These are phyloP conservation scores for Mirza zaza DNA, from an alignment of 2,113 vertebrate species.

Conservation along the genomic window DNA sequence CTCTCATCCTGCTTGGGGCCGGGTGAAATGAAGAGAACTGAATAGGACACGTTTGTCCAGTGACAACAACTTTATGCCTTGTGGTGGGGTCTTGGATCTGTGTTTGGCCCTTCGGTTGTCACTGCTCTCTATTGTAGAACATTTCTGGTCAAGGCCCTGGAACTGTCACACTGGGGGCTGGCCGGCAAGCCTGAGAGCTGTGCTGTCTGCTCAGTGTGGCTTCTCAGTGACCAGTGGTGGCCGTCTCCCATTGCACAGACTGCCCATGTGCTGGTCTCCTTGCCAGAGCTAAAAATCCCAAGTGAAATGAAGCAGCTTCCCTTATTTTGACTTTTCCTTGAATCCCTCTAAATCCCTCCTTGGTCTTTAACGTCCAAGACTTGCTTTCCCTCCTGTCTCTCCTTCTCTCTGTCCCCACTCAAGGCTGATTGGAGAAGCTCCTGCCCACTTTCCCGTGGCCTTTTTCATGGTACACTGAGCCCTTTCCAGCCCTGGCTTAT, in stretches of 20 bases:
- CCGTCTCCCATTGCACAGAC: background rate
- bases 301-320: background rate
- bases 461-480: background rate
- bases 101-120: background rate
- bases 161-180: accelerated
- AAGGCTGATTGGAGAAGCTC: background rate
- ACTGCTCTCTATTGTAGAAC: background rate
- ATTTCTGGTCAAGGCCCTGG: background rate
- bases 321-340: background rate
- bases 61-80: background rate
- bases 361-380: background rate
- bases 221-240: background rate
- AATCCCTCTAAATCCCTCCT: background rate
- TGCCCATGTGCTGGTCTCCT: background rate
- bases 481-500: background rate
- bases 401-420: background rate
- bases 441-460: background rate
- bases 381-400: background rate
- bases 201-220: background rate
- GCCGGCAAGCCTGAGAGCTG: too few relatives aligned
- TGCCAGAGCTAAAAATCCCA: background rate
- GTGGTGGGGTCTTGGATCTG: background rate
- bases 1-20: background rate
- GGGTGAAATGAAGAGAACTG: background rate
- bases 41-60: background rate